Conservation (phyloP, 23 tunicate genomes). For the Halocynthia aurantium region DNA sequence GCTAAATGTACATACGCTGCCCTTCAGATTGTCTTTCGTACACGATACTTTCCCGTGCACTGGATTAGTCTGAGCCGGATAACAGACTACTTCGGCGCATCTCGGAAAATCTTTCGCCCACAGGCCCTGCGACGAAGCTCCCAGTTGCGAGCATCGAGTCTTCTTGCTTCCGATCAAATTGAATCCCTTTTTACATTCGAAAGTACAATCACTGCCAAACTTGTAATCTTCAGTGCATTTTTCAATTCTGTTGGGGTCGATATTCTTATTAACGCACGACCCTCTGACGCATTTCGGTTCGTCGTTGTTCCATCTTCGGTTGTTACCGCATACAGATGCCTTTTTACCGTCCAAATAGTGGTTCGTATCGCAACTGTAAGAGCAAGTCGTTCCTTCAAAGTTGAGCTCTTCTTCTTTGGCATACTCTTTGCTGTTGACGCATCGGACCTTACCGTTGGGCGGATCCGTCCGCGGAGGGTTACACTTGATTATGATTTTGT, state of each 20-base stretch:
- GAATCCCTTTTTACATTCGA: constrained; percentile 14
- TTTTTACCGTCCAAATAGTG: constrained; percentile 3
- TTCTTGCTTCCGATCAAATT: background rate
- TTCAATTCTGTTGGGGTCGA: background rate
- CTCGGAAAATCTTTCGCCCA: constrained; percentile 34
- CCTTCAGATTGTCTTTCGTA: constrained; percentile 10
- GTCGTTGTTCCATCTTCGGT: constrained; percentile 6
- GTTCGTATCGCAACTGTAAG: background rate
- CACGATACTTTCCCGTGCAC: constrained; percentile 30
- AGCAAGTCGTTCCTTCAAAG: background rate
- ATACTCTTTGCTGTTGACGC: background rate
- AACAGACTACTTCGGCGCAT: constrained; percentile 27
- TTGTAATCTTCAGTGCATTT: constrained; percentile 4
- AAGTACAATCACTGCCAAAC: constrained; percentile 12
- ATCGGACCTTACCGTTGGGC: constrained; percentile 14
- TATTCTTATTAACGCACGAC: background rate
- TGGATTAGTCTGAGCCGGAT: constrained; percentile 32
- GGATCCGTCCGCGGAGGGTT: constrained; percentile 17
- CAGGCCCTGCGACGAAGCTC: background rate
- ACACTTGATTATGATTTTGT: background rate
- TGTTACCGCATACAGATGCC: background rate
- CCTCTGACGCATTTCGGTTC: constrained; percentile 6
- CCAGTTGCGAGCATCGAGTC: background rate
- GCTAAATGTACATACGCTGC: constrained; percentile 25
- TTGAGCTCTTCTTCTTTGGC: background rate